Conservation (phyloP, 2,113 vertebrate genomes). For the Myrmophylax atrothorax region DNA sequence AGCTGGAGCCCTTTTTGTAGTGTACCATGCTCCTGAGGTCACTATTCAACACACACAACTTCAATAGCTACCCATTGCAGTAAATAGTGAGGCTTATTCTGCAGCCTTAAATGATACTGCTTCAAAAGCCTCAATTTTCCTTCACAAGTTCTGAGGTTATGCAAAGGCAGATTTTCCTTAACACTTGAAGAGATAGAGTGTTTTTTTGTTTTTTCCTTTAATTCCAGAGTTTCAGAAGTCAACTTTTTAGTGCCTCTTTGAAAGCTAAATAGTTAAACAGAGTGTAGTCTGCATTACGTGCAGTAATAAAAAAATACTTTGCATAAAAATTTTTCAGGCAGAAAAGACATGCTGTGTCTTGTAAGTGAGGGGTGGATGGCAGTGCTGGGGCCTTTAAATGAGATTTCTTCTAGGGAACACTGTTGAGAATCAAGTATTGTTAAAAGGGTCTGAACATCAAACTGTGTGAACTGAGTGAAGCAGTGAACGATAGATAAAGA, state of each 20-base stretch:
- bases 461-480: neutral
- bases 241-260: neutral
- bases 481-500: neutral
- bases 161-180: neutral
- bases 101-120: neutral
- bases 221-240: neutral
- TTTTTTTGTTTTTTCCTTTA: neutral
- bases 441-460: neutral
- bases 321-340: neutral
- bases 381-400: neutral
- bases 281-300: neutral
- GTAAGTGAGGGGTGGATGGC: neutral
- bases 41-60: neutral
- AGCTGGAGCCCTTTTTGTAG: neutral
- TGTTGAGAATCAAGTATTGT: neutral
- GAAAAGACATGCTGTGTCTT: neutral
- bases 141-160: neutral
- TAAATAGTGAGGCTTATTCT: neutral
- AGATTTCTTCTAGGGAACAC: neutral
- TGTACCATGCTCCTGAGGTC: neutral
- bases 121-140: neutral
- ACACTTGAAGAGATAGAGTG: neutral
- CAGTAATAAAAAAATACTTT: neutral
- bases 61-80: neutral
- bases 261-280: neutral